Conservation (phyloP, 1,140 invertebrate species). For the Ganaspis sp. region DNA sequence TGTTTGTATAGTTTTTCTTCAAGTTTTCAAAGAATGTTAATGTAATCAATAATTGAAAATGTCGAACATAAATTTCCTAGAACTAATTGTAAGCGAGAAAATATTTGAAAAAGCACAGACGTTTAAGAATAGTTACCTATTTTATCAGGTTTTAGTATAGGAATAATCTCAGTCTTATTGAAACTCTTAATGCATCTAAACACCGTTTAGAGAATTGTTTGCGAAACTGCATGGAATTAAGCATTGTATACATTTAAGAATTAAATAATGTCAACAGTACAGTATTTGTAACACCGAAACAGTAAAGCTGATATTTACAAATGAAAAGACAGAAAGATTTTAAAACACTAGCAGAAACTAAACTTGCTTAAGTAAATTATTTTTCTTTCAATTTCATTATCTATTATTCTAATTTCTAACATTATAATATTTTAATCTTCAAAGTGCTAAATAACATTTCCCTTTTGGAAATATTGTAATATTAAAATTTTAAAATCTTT, state of each 20-base stretch:
- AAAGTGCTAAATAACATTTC: too few relatives aligned
- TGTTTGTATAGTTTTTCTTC: not conserved
- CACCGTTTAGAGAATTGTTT: not conserved
- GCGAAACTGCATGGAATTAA: not conserved
- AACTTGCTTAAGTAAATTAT: too few relatives aligned
- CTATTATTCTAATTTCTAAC: too few relatives aligned
- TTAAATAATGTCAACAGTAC: not conserved
- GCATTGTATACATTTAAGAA: not conserved
- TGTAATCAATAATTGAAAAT: not conserved
- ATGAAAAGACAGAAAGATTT: too few relatives aligned
- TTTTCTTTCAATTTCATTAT: too few relatives aligned
- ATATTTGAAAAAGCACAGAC: not conserved
- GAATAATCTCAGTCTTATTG: not conserved
- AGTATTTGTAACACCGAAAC: too few relatives aligned
- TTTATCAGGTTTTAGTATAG: not conserved
- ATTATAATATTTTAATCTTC: too few relatives aligned
- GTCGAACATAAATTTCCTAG: not conserved
- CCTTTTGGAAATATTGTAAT: too few relatives aligned
- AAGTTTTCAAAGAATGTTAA: slow-evolving; percentile 1
- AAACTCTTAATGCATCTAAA: not conserved
- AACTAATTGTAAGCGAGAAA: not conserved
- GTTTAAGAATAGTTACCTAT: not conserved
- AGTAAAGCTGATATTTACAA: too few relatives aligned
- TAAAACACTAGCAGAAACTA: too few relatives aligned
- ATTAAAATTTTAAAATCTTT: too few relatives aligned